Conservation (phyloP, 2,113 vertebrate genomes). For the Gasterosteus nipponicus region DNA sequence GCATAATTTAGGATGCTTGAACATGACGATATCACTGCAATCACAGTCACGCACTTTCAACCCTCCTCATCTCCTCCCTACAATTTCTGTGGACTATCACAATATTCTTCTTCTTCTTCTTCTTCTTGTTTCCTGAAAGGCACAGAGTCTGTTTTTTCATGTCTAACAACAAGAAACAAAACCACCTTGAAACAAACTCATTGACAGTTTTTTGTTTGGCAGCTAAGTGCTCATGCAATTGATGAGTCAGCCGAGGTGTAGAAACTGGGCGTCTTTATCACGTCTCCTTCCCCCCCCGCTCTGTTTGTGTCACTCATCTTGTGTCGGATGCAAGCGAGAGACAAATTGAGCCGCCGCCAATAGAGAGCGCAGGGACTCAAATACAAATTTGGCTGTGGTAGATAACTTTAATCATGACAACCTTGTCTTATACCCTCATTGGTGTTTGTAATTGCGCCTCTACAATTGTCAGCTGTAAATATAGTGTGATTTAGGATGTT, state of each 20-base stretch:
- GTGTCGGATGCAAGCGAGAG: conserved; percentile 14
- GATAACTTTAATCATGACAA: conserved; percentile 16
- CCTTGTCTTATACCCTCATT: conserved; percentile 10
- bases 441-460: conserved; percentile 17
- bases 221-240: conserved; percentile 43
- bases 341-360: conserved; percentile 24
- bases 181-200: conserved; percentile 18
- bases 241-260: conserved; percentile 60
- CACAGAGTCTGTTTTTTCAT: conserved; percentile 19
- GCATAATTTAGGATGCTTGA: not conserved
- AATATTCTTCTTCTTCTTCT: not conserved
- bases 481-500: conserved; percentile 25
- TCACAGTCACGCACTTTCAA: not conserved
- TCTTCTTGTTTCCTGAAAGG: not conserved
- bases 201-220: conserved; percentile 48
- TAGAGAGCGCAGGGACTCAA: not conserved
- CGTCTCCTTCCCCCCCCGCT: not conserved
- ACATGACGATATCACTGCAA: not conserved
- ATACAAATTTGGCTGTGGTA: conserved; percentile 9
- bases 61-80: not conserved
- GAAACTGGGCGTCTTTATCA: conserved; percentile 51
- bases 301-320: conserved; percentile 39
- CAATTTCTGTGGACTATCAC: not conserved
- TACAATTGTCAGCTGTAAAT: conserved; percentile 5
- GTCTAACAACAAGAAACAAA: conserved; percentile 40